Conservation (phyloP, 1,140 invertebrate genomes). For the Parapsyche elsis region DNA sequence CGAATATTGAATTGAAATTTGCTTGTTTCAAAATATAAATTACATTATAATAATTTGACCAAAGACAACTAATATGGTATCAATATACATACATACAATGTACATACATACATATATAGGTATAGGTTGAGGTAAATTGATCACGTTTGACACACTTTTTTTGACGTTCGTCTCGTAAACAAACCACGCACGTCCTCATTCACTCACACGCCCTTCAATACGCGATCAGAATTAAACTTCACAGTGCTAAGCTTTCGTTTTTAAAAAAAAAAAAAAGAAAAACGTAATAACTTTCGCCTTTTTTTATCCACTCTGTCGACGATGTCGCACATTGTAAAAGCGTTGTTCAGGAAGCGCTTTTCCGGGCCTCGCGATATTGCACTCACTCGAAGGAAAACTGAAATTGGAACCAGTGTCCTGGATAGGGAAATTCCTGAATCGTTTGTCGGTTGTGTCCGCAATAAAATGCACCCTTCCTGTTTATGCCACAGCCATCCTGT, state of each 20-base stretch:
- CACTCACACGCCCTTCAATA: slow-evolving; percentile 17
- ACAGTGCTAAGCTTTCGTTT: neutral
- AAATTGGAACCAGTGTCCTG: neutral
- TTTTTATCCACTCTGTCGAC: neutral
- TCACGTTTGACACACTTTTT: slow-evolving; percentile 8
- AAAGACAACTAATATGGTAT: too few species aligned
- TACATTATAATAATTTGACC: too few species aligned
- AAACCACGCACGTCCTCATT: neutral
- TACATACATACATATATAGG: too few species aligned
- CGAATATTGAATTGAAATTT: too few species aligned
- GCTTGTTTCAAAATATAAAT: too few species aligned
- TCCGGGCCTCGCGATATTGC: neutral
- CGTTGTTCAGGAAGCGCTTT: neutral
- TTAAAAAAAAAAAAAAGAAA: neutral
- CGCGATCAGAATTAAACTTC: slow-evolving; percentile 3
- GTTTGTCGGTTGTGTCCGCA: neutral
- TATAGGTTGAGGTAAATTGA: neutral
- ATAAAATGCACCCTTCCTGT: slow-evolving; percentile 24
- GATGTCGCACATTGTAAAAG: neutral
- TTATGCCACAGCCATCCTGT: neutral
- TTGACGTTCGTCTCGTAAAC: neutral
- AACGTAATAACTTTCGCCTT: neutral
- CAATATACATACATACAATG: too few species aligned
- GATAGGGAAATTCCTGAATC: slow-evolving; percentile 4
- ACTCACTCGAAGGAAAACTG: neutral